A percentile compares a stretch with the other conserved stretches of the same genome.
Conservation (phyloP, 2,113 vertebrate species). For the Smithornis capensis region DNA sequence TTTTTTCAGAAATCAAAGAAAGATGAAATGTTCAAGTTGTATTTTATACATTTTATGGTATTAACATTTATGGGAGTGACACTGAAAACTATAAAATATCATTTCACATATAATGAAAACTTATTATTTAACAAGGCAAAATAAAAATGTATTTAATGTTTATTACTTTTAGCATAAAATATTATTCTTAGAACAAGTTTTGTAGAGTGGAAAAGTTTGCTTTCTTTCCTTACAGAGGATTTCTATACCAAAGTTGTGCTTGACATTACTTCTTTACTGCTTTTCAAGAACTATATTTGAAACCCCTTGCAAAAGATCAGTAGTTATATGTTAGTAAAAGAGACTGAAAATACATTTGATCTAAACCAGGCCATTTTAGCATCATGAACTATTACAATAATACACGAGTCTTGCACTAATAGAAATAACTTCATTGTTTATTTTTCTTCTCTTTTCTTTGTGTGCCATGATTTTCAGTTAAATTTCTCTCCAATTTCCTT, state of each 20-base stretch:
- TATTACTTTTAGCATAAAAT: not conserved
- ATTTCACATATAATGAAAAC: not conserved
- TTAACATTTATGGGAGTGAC: too few species aligned
- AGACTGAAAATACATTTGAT: not conserved
- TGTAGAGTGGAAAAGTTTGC: not conserved
- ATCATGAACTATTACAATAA: not conserved
- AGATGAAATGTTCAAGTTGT: not conserved
- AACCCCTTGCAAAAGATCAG: not conserved
- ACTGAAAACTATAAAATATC: not conserved
- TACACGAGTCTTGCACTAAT: not conserved
- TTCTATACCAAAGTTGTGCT: not conserved
- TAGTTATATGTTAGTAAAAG: not conserved
- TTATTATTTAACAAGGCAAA: not conserved
- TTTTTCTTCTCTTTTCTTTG: constrained; percentile 16
- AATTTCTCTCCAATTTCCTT: constrained; percentile 28
- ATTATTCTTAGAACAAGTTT: not conserved
- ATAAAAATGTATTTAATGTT: not conserved
- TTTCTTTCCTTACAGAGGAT: not conserved
- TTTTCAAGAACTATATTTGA: not conserved
- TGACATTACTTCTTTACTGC: not conserved
- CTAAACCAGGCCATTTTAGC: not conserved
- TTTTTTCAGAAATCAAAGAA: not conserved
- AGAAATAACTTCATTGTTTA: not conserved
- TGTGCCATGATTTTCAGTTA: constrained; percentile 2
- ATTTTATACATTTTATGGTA: not conserved